Conservation (phyloP, 2,113 vertebrate genomes). For the Reinhardtius hippoglossoides region DNA sequence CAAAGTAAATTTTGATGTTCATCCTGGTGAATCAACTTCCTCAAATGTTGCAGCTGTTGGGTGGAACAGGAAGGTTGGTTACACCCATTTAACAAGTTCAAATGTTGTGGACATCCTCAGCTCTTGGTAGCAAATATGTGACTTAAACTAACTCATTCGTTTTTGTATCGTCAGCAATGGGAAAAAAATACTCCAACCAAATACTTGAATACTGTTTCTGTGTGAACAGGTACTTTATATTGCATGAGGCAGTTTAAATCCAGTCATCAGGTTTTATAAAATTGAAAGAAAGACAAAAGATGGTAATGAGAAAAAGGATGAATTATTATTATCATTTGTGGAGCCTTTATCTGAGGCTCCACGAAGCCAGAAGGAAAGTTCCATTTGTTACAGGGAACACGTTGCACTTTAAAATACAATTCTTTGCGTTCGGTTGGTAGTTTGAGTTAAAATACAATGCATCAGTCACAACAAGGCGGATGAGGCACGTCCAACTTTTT, state of each 20-base stretch:
- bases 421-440: not conserved
- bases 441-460: not conserved
- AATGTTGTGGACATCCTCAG: not conserved
- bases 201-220: not conserved
- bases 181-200: not conserved
- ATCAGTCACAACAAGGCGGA: not conserved
- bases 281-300: not conserved
- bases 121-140: no score
- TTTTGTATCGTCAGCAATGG: not conserved
- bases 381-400: not conserved
- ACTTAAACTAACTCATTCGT: no score
- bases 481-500: not conserved
- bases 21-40: no score
- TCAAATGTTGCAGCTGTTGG: no score
- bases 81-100: not conserved
- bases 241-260: not conserved
- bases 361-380: not conserved
- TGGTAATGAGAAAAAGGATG: not conserved
- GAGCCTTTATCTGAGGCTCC: not conserved
- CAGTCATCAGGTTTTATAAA: not conserved
- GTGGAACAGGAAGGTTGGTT: no score
- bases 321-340: no score
- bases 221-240: not conserved
- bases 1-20: no score
- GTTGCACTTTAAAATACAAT: conserved; percentile 1